Conservation (phyloP, 2,888 invertebrate species). For the Bibio marci region DNA sequence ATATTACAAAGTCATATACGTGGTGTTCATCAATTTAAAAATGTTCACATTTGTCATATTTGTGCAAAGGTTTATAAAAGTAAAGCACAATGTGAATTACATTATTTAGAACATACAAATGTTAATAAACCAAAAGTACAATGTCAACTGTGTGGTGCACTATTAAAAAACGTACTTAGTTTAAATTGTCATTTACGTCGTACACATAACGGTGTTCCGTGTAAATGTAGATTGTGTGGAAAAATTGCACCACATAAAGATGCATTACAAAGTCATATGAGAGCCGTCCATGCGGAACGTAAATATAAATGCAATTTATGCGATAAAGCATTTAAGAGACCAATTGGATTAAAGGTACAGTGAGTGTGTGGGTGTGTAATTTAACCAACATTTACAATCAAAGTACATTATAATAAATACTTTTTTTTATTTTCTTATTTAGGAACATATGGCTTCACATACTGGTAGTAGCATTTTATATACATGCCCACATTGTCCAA, state of each 20-base stretch:
- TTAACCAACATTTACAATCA: no score
- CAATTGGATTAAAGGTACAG: not conserved
- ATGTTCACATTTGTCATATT: constrained; percentile 1
- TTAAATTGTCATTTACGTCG: not conserved
- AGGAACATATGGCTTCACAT: constrained; percentile 28
- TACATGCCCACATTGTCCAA: constrained; percentile 25
- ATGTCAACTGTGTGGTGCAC: constrained; percentile 24
- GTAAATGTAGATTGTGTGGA: not conserved
- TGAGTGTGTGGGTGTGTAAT: no score
- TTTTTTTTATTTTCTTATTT: not conserved
- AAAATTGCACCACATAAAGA: constrained; percentile 24
- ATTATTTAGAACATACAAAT: constrained; percentile 19
- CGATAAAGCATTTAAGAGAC: constrained; percentile 24
- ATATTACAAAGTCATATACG: constrained; percentile 1
- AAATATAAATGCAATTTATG: constrained; percentile 24
- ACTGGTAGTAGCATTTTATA: constrained; percentile 25
- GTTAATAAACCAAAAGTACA: constrained; percentile 20
- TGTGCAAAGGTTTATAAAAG: constrained; percentile 2
- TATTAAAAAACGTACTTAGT: constrained; percentile 10
- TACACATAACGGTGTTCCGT: not conserved
- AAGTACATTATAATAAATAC: no score
- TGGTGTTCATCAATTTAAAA: not conserved
- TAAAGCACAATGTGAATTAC: constrained; percentile 21
- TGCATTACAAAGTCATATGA: constrained; percentile 23
- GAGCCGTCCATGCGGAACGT: constrained; percentile 23